phyloP scores from a whole-genome alignment of 1,140 invertebrate species.

The Drosophila gunungcola region DNA sequence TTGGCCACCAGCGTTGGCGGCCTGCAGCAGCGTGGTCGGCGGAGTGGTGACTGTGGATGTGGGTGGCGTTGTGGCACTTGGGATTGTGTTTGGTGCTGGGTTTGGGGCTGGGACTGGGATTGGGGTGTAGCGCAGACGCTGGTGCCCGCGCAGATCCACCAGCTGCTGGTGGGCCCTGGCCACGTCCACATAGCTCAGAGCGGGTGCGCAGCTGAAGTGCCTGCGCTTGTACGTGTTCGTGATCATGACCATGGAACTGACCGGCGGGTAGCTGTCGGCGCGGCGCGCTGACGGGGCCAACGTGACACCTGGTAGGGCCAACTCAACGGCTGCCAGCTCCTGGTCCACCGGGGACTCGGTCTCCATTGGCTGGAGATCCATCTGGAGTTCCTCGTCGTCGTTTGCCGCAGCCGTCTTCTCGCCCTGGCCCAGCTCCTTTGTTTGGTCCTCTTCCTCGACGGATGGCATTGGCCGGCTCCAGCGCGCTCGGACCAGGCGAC shows the following conservation, averaged over 20 bases:
- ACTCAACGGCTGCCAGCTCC: conserved; percentile 4
- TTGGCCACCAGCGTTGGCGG: not conserved
- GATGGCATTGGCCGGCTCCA: conserved; percentile 28
- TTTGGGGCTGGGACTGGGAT: too few species aligned
- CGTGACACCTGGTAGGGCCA: not conserved
- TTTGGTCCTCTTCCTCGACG: conserved; percentile 4
- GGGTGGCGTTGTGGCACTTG: not conserved
- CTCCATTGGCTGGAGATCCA: not conserved
- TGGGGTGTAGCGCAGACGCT: conserved; percentile 7
- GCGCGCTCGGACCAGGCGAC: conserved; percentile 49
- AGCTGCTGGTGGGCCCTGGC: conserved; percentile 46
- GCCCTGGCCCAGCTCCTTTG: not conserved
- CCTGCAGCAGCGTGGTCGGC: not conserved
- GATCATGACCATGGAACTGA: not conserved
- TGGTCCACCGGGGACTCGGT: not conserved
- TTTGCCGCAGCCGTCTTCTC: not conserved
- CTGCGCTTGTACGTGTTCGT: conserved; percentile 1
- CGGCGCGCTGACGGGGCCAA: not conserved
- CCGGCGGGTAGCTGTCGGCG: conserved; percentile 4
- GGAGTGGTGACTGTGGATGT: not conserved
- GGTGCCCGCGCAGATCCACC: conserved; percentile 41
- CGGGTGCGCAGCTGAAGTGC: not conserved
- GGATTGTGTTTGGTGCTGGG: too few species aligned
- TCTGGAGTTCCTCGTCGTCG: not conserved
- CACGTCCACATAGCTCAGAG: conserved; percentile 38